Evolutionary conservation across 2,113 vertebrate genomes (phyloP), one percentile per base, ranked within the genome.

Genomic region (Syngnathus floridae): DNA sequence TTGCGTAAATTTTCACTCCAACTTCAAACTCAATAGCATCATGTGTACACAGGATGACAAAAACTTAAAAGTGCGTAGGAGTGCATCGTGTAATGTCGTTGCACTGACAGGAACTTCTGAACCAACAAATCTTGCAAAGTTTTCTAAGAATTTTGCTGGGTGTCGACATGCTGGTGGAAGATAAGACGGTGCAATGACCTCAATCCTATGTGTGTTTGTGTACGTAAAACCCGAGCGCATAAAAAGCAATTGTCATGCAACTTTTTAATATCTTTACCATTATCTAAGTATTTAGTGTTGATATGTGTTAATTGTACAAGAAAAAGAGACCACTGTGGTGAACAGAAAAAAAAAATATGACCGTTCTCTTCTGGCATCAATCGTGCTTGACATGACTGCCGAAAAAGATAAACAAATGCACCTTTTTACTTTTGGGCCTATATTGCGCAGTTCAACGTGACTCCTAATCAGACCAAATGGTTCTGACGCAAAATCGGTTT

Each of bases 111-210:
- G 38, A 61, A 43, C 59, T 61, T 43, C 4, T 17, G n/a, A 41
- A 31, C 26, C 26, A 41, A 6, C 19, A 41, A 60, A 61, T 43
- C 59, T 61, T 22, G 37, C 21, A 61, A 40, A 26, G 37, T n/a
- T 61, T 61, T 61, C 59, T 61, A 61, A 61, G 59, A 61, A 61
- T 61, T 61, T 61, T 21, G 1, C n/a, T 4, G 36, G 11, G 12
- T 45, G 59, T 35, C 26, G 26, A 56, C 54, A 35, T 61, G 59
- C 40, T 45, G 59, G 40, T 21, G 40, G 40, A 43, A 61, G 59
- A 61, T 61, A 61, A 61, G 59, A n/a, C 21, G n/a, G 14, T 12
- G 40, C 59, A 14, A 61, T 61, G 59, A 61, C 59, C 59, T 61
- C 59, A 61, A 26, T 43, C 40, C 21, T 26, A 21, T 22, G 17